Percentiles rank a stretch among this genome's conserved stretches.
Conservation (phyloP, 2,797 vertebrate species). For the Podargus strigoides region DNA sequence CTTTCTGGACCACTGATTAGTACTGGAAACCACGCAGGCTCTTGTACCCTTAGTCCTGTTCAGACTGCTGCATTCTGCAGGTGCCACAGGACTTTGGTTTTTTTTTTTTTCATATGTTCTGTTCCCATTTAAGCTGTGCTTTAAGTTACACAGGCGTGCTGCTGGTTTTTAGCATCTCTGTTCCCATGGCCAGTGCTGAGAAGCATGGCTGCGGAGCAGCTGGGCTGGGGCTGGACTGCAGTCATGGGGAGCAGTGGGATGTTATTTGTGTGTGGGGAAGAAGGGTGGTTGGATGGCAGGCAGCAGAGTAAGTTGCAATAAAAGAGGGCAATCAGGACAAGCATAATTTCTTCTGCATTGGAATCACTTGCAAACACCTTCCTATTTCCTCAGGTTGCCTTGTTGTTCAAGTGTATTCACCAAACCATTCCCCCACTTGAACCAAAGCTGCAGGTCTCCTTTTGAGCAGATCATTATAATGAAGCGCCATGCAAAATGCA, state of each 20-base stretch:
- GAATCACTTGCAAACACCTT: neutral
- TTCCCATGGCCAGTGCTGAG: neutral
- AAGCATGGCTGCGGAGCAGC: neutral
- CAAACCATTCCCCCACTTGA: neutral
- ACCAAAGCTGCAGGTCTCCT: neutral
- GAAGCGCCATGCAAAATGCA: neutral
- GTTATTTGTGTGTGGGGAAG: neutral
- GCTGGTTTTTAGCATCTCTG: neutral
- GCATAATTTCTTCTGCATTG: neutral
- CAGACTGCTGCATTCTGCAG: neutral
- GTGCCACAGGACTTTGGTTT: neutral
- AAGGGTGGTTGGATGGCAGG: neutral
- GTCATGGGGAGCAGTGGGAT: fast-evolving
- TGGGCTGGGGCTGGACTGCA: neutral
- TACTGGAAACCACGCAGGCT: neutral
- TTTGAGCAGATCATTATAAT: neutral
- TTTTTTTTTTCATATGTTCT: fast-evolving
- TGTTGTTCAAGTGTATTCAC: neutral
- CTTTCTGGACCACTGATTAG: neutral
- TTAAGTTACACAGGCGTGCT: neutral
- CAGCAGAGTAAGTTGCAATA: neutral
- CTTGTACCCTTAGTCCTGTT: neutral
- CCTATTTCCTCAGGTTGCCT: neutral
- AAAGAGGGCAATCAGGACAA: neutral
- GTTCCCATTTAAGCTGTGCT: neutral